Base-by-base conservation (phyloP, 2,888 invertebrate genomes). In the Erynnis tages region DNA sequence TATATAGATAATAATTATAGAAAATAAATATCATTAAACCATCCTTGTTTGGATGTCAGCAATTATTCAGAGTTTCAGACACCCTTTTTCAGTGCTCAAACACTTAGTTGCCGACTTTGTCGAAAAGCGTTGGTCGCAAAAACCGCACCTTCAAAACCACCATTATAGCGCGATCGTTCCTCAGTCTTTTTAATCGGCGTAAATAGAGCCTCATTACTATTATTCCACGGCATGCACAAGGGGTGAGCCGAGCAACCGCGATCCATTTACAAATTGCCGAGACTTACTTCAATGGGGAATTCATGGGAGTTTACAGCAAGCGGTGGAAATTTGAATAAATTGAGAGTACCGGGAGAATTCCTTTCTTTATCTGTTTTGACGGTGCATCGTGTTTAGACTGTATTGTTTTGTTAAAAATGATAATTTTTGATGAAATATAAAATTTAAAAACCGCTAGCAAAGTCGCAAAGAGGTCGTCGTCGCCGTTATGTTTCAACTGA, bases 181-280 rank as follows among this genome's bases (percentile, higher is more conserved):
- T 4, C 14, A 17, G 41, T 7, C 41, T 29, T 17, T 29, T 41
- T 41, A 27, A 16, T 16, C 41, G 13, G n/a, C 25, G 19, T 43
- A 43, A 43, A 43, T 17, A 38, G 34, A 43, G 17, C 30, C 29
- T 30, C 43, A 43, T 43, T 43, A 30, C 30, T 13, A 29, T 10
- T 43, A 29, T 43, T 43, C 30, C 8, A 16, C n/a, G 19, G 17
- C 5, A 2, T 30, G 13, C 19, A 43, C 43, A 43, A 30, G 27
- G 62, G 62, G 62, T 50, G 57, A 54, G 53, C 59, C 59, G 57
- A 57, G 58, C 65, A 71, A 66, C 69, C 69, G 63, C 76, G 72
- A 71, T 77, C 84, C 82, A 83, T 84, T 82, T 82, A 79, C 76
- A 86, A 86, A 85, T 86, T 85, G 81, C 77, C 71, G 68, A 68